A percentile compares a stretch with the other conserved stretches of the same genome.
Conservation (phyloP, 2,113 vertebrate species). For the Myiozetetes cayanensis region DNA sequence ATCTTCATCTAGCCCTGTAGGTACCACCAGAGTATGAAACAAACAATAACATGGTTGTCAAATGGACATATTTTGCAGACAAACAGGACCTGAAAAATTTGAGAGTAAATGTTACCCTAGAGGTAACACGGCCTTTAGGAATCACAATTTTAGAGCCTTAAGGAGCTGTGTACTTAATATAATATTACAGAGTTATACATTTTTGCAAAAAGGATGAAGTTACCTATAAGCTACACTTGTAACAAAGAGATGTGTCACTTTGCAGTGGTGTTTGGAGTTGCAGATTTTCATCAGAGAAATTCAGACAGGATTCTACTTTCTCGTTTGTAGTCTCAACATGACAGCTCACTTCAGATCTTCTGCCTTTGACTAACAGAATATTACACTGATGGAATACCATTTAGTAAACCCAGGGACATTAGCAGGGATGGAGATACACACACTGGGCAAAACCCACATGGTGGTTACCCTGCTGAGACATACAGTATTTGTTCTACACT, state of each 20-base stretch:
- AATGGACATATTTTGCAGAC: background rate
- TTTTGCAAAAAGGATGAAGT: background rate
- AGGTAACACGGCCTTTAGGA: background rate
- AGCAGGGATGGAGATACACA: background rate
- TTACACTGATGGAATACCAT: background rate
- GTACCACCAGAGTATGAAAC: background rate
- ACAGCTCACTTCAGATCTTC: background rate
- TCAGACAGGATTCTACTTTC: background rate
- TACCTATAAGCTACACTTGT: background rate
- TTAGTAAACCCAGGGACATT: background rate
- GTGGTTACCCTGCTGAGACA: background rate
- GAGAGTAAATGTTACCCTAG: background rate
- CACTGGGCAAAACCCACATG: background rate
- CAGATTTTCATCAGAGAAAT: background rate
- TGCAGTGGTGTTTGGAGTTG: background rate
- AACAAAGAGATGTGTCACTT: background rate
- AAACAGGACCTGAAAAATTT: background rate
- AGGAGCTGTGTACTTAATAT: background rate
- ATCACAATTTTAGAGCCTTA: background rate
- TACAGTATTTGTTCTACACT: background rate
- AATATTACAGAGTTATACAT: background rate
- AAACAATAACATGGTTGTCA: fast-evolving
- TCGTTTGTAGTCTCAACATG: background rate
- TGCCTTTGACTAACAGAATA: background rate
- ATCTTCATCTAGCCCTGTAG: background rate